Evolutionary conservation across 2,113 vertebrate genomes (phyloP).

Genomic region (Chaetura pelagica): DNA sequence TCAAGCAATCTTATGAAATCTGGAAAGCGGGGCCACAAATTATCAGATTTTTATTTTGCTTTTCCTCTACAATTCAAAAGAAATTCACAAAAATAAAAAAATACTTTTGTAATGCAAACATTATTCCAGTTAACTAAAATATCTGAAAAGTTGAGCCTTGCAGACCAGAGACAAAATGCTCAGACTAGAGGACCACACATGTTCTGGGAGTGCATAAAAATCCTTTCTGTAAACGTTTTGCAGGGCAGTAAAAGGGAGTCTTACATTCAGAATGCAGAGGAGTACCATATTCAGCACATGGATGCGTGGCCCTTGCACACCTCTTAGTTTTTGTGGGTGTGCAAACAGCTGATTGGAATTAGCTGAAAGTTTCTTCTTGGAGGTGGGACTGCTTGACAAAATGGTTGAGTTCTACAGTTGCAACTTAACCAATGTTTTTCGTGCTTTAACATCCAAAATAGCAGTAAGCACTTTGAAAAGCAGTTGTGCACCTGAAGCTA

Average conservation of each 20-base stretch:
- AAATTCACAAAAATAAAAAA: not conserved
- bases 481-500: rapidly evolving
- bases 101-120: not conserved
- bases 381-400: not conserved
- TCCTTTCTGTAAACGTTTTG: not conserved
- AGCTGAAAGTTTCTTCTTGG: rapidly evolving
- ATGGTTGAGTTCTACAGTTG: not conserved
- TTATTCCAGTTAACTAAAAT: not conserved
- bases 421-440: not conserved
- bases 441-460: not conserved
- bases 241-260: not conserved
- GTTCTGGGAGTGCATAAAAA: not conserved
- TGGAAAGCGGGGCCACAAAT: not conserved
- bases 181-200: not conserved
- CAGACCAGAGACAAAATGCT: not conserved
- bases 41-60: not conserved
- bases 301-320: not conserved
- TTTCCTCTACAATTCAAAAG: not conserved
- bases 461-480: not conserved
- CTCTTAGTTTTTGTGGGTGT: not conserved
- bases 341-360: not conserved
- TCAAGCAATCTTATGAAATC: not conserved
- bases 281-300: not conserved
- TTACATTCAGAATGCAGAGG: not conserved
- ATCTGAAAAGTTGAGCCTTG: not conserved